A percentile compares a stretch with the other conserved stretches of the same genome.
These are phyloP conservation scores for Perodicticus potto DNA, from an alignment of 2,797 vertebrate species.

Conservation along the genomic window DNA sequence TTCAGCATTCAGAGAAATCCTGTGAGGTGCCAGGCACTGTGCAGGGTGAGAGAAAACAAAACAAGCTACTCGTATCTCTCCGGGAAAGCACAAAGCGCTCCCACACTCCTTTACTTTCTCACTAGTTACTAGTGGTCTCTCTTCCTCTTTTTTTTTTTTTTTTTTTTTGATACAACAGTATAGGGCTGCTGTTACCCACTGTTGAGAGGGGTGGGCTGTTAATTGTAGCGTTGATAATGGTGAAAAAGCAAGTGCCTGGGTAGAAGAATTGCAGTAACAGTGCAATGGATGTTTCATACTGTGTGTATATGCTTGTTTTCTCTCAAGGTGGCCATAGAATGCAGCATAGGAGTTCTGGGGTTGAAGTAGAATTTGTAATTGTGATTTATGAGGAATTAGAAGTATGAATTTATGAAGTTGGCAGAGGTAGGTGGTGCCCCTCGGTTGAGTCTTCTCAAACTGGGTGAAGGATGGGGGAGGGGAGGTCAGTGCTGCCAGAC, in stretches of 20 bases:
- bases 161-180: not conserved
- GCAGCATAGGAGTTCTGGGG: not conserved
- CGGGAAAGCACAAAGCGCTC: not conserved
- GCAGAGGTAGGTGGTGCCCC: rapidly evolving
- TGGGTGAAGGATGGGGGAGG: not conserved
- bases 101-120: not conserved
- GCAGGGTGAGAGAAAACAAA: not conserved
- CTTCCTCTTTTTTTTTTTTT: not conserved
- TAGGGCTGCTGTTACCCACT: not conserved
- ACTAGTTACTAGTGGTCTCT: not conserved
- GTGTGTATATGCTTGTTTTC: not conserved
- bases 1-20: constrained; percentile 9
- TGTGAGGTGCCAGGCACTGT: rapidly evolving
- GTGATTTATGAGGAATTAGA: not conserved
- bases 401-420: not conserved
- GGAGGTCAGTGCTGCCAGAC: not conserved
- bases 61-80: not conserved
- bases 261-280: not conserved
- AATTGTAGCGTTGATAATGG: not conserved
- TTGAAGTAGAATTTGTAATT: not conserved
- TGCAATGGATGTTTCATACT: not conserved
- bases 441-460: not conserved
- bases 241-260: not conserved
- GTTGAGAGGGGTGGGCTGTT: not conserved
- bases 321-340: not conserved